Evolutionary conservation across 2,888 invertebrate species (phyloP).

Genomic region (Ochropleura plecta): DNA sequence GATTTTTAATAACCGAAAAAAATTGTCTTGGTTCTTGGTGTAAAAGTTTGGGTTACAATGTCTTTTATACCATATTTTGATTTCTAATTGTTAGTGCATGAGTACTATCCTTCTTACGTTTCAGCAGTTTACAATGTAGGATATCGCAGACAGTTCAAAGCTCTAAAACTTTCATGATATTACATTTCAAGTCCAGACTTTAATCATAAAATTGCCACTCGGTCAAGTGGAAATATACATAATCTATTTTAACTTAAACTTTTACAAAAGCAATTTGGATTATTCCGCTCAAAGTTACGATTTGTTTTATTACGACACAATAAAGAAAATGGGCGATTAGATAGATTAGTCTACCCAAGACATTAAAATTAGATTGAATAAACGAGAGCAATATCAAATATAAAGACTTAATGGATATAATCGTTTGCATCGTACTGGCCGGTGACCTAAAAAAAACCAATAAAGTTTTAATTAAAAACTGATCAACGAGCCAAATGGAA

Average conservation of each 20-base stretch:
- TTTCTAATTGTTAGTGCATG: constrained; percentile 6
- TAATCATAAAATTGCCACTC: constrained; percentile 47
- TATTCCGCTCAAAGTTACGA: constrained; percentile 31
- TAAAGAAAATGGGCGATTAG: constrained; percentile 22
- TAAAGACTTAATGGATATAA: constrained; percentile 35
- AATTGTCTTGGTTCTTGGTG: not conserved
- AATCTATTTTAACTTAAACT: constrained; percentile 36
- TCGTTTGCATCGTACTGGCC: not conserved
- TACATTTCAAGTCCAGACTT: constrained; percentile 42
- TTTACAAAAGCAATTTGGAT: constrained; percentile 33
- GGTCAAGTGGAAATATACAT: constrained; percentile 46
- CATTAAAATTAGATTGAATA: constrained; percentile 37
- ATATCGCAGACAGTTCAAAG: constrained; percentile 38
- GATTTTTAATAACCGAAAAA: not conserved
- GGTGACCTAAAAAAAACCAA: constrained; percentile 54
- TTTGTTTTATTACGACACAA: constrained; percentile 15
- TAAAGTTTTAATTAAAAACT: constrained; percentile 57
- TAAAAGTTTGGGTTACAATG: not conserved
- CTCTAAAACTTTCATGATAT: constrained; percentile 47
- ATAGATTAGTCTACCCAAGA: constrained; percentile 19
- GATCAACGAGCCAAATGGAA: constrained; percentile 47
- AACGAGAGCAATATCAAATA: constrained; percentile 25
- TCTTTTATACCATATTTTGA: not conserved
- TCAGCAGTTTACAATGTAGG: constrained; percentile 34
- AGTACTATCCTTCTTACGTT: constrained; percentile 20